Evolutionary conservation across 2,888 invertebrate genomes (phyloP).

Genomic region (Chloromyia formosa): DNA sequence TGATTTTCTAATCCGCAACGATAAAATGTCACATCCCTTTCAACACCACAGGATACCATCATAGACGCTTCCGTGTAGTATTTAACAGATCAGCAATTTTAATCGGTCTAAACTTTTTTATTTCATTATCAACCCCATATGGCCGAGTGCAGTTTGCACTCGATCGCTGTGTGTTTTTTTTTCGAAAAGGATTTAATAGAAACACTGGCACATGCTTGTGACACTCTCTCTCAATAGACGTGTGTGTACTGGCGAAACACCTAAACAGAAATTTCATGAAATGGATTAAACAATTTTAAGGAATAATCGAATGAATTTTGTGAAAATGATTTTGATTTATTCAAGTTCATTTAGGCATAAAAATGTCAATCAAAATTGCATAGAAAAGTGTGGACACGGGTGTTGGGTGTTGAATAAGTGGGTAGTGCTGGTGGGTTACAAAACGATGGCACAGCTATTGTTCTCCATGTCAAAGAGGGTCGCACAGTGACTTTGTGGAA

Average conservation of each 20-base stretch:
- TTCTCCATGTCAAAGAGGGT: too few relatives aligned
- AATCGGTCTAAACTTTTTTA: conserved; percentile 20
- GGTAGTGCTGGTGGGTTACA: background rate
- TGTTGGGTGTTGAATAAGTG: conserved; percentile 5
- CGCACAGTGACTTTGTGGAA: too few relatives aligned
- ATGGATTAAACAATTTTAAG: background rate
- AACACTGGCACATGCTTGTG: conserved; percentile 23
- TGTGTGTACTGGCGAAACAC: background rate
- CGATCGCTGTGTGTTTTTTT: background rate
- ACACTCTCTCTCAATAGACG: background rate
- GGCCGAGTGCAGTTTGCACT: conserved; percentile 13
- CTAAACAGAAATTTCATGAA: background rate
- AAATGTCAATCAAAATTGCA: conserved; percentile 36
- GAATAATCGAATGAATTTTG: background rate
- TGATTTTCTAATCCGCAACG: conserved; percentile 39
- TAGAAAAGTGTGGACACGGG: background rate
- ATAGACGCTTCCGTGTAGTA: conserved; percentile 18
- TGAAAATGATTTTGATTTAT: background rate
- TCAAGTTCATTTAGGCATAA: conserved; percentile 35
- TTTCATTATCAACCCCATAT: too few relatives aligned
- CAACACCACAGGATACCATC: conserved; percentile 27
- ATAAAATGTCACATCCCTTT: conserved; percentile 38
- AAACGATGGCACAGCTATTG: too few relatives aligned
- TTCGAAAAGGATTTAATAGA: background rate
- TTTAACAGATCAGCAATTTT: background rate